Evolutionary conservation across 2,113 vertebrate species (phyloP).

Genomic region (Stegastes partitus): DNA sequence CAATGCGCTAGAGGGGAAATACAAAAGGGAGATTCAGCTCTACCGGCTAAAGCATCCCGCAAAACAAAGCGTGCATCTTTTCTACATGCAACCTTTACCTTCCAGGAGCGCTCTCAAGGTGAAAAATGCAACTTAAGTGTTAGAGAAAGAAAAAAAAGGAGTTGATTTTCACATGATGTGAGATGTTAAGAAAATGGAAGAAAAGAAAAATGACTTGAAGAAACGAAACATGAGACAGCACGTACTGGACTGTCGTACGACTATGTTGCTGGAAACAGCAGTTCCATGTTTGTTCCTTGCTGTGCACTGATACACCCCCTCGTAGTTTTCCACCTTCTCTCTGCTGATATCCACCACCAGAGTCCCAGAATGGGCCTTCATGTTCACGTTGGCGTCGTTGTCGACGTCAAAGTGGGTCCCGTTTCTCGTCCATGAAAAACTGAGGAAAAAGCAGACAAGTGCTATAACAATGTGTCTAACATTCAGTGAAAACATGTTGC

Average conservation of each 20-base stretch:
- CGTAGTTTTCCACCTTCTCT: slow-evolving; percentile 91
- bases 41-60: slow-evolving; percentile 12
- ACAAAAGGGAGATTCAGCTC: slow-evolving; percentile 31
- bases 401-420: slow-evolving; percentile 96
- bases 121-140: slow-evolving; percentile 74
- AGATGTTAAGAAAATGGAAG: slow-evolving; percentile 23
- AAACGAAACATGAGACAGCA: background rate
- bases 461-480: background rate
- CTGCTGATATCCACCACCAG: slow-evolving; percentile 93
- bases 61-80: slow-evolving; percentile 56
- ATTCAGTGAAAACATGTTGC: background rate
- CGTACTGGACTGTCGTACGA: slow-evolving; percentile 94
- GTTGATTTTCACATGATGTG: slow-evolving; percentile 12
- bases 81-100: slow-evolving; percentile 70
- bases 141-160: slow-evolving; percentile 60
- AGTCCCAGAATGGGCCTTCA: slow-evolving; percentile 92
- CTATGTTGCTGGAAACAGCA: slow-evolving; percentile 94
- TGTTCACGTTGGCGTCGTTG: slow-evolving; percentile 88
- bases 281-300: slow-evolving; percentile 94
- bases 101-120: slow-evolving; percentile 74
- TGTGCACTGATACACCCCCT: slow-evolving; percentile 95
- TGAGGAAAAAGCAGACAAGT: slow-evolving; percentile 55
- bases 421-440: slow-evolving; percentile 97
- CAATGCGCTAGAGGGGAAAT: slow-evolving; percentile 19
- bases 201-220: background rate